phyloP scores from a whole-genome alignment of 2,888 invertebrate species.

The Deroplatys truncata region DNA sequence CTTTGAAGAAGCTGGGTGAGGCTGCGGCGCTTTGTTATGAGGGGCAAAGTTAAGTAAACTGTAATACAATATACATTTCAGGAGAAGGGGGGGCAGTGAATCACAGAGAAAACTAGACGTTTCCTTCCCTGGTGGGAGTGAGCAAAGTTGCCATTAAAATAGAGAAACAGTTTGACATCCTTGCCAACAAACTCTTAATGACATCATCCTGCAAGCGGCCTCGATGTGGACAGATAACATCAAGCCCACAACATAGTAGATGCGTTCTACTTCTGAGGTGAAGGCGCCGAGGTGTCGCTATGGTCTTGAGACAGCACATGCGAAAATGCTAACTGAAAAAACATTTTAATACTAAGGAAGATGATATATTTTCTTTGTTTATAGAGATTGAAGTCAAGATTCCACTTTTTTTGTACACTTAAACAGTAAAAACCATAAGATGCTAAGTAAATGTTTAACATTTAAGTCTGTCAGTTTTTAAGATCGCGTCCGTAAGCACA shows the following conservation, averaged over 20 bases:
- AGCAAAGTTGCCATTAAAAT: slow-evolving; percentile 21
- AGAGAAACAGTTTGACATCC: slow-evolving; percentile 26
- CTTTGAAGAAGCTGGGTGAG: neutral
- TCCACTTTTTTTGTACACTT: too few relatives aligned
- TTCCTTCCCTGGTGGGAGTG: neutral
- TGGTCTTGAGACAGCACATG: too few relatives aligned
- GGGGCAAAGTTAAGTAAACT: neutral
- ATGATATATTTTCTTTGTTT: too few relatives aligned
- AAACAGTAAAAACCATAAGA: too few relatives aligned
- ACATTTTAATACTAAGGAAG: too few relatives aligned
- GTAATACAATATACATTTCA: neutral
- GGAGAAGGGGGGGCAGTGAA: neutral
- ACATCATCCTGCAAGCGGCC: slow-evolving; percentile 26
- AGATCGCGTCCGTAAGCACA: too few relatives aligned
- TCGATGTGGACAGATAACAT: slow-evolving; percentile 6
- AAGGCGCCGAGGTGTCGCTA: neutral
- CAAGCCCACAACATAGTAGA: neutral
- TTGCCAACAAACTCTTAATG: slow-evolving; percentile 30
- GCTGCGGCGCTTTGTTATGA: neutral
- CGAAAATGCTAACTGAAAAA: too few relatives aligned
- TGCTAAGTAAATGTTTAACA: too few relatives aligned
- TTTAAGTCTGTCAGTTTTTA: too few relatives aligned
- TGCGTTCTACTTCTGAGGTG: neutral
- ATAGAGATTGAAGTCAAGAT: too few relatives aligned
- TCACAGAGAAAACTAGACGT: neutral